Evolutionary conservation across 2,888 invertebrate genomes (phyloP).

Genomic region (Drosophila affinis): DNA sequence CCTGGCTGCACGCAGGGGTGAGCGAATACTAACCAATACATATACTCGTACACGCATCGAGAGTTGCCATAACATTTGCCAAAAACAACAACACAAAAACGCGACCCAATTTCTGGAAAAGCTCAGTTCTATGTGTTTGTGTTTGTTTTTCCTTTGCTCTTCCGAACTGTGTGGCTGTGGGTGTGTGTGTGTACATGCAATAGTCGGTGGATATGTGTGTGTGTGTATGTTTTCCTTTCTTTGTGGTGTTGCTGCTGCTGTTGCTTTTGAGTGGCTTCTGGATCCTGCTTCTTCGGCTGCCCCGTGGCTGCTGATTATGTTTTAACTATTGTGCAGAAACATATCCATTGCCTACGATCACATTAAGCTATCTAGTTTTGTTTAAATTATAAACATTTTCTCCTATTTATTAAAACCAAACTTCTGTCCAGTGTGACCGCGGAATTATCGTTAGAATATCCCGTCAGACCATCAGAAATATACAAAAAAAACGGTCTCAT

Average conservation of each 20-base stretch:
- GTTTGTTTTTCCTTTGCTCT: constrained; percentile 58
- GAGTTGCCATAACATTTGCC: constrained; percentile 64
- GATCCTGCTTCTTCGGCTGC: constrained; percentile 21
- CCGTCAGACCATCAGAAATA: no score
- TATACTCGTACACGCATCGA: constrained; percentile 44
- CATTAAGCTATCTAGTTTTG: constrained; percentile 6
- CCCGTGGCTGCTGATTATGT: constrained; percentile 9
- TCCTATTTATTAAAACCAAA: neutral
- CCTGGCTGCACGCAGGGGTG: constrained; percentile 3
- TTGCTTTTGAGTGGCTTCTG: neutral
- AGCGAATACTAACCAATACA: constrained; percentile 60
- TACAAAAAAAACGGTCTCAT: no score
- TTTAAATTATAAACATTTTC: neutral
- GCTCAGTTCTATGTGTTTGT: constrained; percentile 73
- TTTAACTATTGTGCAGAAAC: neutral
- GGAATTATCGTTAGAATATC: no score
- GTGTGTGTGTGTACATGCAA: constrained; percentile 31
- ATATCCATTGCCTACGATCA: constrained; percentile 14
- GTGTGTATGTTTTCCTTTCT: constrained; percentile 19
- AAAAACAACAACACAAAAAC: constrained; percentile 37
- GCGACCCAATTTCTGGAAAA: constrained; percentile 76
- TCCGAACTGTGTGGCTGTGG: constrained; percentile 24
- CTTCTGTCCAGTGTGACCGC: neutral
- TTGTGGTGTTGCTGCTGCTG: constrained; percentile 18
- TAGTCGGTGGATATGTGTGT: neutral